Evolutionary conservation across 1,140 invertebrate genomes (phyloP), one percentile per base, ranked within the genome.

Genomic region (Ectropis grisescens): DNA sequence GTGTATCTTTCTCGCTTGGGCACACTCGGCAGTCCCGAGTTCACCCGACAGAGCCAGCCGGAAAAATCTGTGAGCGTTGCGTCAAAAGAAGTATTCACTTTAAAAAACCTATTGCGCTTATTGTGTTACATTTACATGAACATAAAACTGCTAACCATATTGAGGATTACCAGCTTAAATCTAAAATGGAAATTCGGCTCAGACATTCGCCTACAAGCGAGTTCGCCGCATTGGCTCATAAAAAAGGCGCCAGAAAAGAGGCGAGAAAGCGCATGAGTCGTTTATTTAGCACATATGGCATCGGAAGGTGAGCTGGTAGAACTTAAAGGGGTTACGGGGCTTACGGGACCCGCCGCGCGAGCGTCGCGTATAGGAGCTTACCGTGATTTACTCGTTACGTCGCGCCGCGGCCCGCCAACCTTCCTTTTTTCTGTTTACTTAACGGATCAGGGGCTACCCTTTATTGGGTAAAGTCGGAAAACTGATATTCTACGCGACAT

Each of bases 361-460:
- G 47, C 31, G 43, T 42, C 53, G 52, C 59, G 58, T 68, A 74
- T 65, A 54, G 60, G 56, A 53, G 64, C 64, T 75, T 72, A 68
- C 61, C 42, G 67, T 78, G 72, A 78, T 78, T 78, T 80, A 74
- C 69, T 72, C 64, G 58, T 66, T 65, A 65, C 67, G 61, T 60
- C 62, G 57, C 58, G 48, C 46, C 61, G 58, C 58, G 61, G 53
- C 38, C 47, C 48, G 48, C n/a, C 62, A 41, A 44, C 58, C 49
- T 58, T 48, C 41, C 54, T 62, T 79, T 78, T 78, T 75, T 75
- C 49, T 78, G 70, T 80, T 80, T 78, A 81, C 71, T 68, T 67
- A 67, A 62, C 58, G 72, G 69, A 78, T 81, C 69, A 72, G 42
- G 64, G 71, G 58, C 58, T 68, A 68, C 70, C 67, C 70, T 80